These are phyloP conservation scores for Lordiphosa stackelbergi DNA, from an alignment of 1,140 invertebrate species.

Conservation along the genomic window DNA sequence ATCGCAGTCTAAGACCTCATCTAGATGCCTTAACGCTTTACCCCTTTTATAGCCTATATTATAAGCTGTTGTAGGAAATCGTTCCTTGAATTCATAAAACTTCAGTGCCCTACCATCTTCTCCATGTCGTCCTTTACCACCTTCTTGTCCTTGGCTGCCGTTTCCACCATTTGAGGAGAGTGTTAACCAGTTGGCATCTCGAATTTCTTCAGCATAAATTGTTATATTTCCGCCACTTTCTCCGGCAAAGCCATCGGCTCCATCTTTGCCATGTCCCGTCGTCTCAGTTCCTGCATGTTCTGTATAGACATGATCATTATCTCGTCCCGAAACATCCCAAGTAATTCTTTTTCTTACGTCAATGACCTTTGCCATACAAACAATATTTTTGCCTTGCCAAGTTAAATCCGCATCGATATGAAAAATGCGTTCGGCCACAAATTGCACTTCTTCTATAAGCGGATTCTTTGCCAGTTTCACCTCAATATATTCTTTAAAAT, in stretches of 20 bases:
- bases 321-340: slow-evolving; percentile 1
- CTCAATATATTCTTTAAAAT: background rate
- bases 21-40: background rate
- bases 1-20: background rate
- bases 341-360: background rate
- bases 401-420: slow-evolving; percentile 4
- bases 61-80: background rate
- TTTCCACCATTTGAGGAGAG: slow-evolving; percentile 1
- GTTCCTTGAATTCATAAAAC: background rate
- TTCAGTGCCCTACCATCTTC: background rate
- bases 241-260: slow-evolving; percentile 5
- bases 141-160: slow-evolving; percentile 1
- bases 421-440: background rate
- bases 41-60: background rate
- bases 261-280: slow-evolving; percentile 4
- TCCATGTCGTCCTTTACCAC: background rate
- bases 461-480: background rate
- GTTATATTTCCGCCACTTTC: slow-evolving; percentile 6
- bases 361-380: slow-evolving; percentile 1
- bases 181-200: background rate
- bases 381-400: slow-evolving; percentile 6
- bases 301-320: background rate
- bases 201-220: slow-evolving; percentile 3
- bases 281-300: background rate
- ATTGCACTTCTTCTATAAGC: background rate